Conservation (phyloP, 92 coral and sea anemone species). For the Heteractis magnifica region DNA sequence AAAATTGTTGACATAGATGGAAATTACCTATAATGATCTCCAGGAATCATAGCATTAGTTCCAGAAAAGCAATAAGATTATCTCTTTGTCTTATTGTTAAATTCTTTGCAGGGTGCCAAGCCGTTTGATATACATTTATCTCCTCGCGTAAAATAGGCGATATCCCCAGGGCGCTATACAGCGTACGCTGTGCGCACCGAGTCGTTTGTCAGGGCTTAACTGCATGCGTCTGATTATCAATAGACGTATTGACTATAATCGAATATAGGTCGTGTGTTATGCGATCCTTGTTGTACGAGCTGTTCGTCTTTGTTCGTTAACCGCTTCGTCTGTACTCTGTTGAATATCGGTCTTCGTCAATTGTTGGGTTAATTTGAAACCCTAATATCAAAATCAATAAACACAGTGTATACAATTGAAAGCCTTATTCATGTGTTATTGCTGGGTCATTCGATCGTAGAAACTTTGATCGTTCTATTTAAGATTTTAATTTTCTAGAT, state of each 20-base stretch:
- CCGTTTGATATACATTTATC: constrained; percentile 2
- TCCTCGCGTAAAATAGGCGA: background rate
- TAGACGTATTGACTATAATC: background rate
- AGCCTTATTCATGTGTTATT: background rate
- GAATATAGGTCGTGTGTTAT: constrained; percentile 23
- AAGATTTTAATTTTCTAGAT: background rate
- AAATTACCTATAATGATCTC: background rate
- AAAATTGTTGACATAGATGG: background rate
- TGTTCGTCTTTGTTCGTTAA: constrained; percentile 9
- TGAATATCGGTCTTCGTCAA: background rate
- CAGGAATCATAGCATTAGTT: background rate
- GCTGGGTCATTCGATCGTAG: background rate
- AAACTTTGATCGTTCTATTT: too few relatives aligned
- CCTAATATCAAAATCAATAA: constrained; percentile 11
- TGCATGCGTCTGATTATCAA: background rate
- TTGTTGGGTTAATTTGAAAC: background rate
- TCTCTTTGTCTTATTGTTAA: background rate
- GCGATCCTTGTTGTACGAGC: constrained; percentile 23
- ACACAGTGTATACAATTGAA: constrained; percentile 2
- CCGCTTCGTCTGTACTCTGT: constrained; percentile 10
- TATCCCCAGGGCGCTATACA: background rate
- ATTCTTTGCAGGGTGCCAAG: constrained; percentile 7
- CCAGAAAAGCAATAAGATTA: background rate
- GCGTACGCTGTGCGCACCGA: background rate
- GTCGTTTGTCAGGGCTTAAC: background rate